Percentiles rank a stretch among this genome's conserved stretches.
Evolutionary conservation across 2,888 invertebrate genomes (phyloP).

Genomic region (Autographa gamma): DNA sequence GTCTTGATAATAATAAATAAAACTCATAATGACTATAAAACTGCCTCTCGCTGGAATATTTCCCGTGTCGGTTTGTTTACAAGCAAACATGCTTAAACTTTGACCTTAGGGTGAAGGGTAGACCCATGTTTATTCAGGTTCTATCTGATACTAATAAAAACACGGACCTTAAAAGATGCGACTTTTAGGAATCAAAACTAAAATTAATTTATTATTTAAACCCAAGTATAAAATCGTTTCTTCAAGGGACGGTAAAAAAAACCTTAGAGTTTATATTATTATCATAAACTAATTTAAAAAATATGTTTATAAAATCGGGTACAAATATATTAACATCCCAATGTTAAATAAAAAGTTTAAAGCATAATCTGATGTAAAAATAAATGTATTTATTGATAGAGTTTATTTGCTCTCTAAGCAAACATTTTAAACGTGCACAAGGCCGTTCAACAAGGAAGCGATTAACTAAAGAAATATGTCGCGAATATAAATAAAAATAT

Average conservation of each 20-base stretch:
- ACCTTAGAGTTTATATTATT: too few relatives aligned
- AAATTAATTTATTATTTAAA: too few relatives aligned
- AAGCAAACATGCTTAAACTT: slow-evolving; percentile 1
- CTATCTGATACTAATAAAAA: neutral
- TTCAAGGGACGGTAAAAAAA: too few relatives aligned
- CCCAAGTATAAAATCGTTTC: too few relatives aligned
- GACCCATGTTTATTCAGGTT: neutral
- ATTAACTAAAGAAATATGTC: neutral
- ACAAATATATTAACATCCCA: too few relatives aligned
- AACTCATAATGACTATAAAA: neutral
- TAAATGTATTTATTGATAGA: neutral
- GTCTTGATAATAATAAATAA: neutral
- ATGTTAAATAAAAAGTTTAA: too few relatives aligned
- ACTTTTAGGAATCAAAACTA: too few relatives aligned
- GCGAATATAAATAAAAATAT: slow-evolving; percentile 1
- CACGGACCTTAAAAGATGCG: neutral
- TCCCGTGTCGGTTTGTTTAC: neutral
- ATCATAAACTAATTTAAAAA: too few relatives aligned
- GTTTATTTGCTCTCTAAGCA: neutral
- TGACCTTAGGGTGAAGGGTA: neutral
- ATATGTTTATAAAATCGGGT: too few relatives aligned
- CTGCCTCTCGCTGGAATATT: neutral
- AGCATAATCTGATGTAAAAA: too few relatives aligned
- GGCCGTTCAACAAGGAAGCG: neutral
- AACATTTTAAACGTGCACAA: neutral